Evolutionary conservation across 2,888 invertebrate species (phyloP).

Genomic region (Iselma pallidipennis): DNA sequence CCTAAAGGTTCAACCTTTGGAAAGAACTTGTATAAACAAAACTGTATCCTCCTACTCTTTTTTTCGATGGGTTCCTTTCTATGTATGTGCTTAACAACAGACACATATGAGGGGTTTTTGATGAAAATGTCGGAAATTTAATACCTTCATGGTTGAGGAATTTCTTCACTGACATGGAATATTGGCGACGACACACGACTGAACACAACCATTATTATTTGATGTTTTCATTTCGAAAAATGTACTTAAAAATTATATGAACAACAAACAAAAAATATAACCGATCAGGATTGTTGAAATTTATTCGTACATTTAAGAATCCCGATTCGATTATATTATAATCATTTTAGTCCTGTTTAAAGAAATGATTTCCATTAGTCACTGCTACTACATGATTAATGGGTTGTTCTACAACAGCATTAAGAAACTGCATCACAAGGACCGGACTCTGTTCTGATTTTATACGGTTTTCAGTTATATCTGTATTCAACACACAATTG

Average conservation of each 20-base stretch:
- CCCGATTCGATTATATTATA: constrained; percentile 24
- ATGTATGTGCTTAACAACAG: too few species aligned
- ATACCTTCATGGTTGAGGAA: constrained; percentile 6
- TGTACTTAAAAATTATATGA: too few species aligned
- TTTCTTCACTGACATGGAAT: not conserved
- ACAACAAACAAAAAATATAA: too few species aligned
- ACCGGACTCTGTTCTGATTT: not conserved
- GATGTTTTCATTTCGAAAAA: not conserved
- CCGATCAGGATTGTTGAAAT: too few species aligned
- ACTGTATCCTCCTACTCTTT: constrained; percentile 22
- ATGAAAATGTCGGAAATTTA: constrained; percentile 15
- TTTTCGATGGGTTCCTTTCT: not conserved
- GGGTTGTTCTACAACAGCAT: constrained; percentile 23
- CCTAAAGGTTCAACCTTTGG: not conserved
- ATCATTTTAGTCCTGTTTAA: constrained; percentile 19
- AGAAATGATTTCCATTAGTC: constrained; percentile 21
- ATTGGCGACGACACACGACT: constrained; percentile 1
- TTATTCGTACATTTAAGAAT: not conserved
- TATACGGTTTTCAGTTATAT: not conserved
- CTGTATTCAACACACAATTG: not conserved
- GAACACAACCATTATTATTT: not conserved
- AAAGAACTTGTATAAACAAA: constrained; percentile 20
- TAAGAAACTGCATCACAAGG: constrained; percentile 1
- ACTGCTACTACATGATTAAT: constrained; percentile 21
- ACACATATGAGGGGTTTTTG: constrained; percentile 17